Base-by-base conservation (phyloP, 2,797 vertebrate species). In the Hafferia zeledoni region DNA sequence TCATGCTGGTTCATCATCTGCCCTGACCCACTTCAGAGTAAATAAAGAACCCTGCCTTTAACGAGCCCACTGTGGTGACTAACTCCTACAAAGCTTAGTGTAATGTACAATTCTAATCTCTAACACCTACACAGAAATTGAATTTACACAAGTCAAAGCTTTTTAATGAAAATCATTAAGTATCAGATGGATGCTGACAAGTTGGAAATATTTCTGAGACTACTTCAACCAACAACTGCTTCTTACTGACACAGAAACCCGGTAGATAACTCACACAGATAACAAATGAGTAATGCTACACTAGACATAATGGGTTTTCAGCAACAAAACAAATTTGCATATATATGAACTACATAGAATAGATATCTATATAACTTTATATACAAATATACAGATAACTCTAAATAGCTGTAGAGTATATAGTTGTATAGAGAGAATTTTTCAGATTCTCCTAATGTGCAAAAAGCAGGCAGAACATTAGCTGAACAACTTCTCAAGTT, bases 121-220 rank as follows among this genome's bases (percentile, higher is more conserved):
- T 14, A 61, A 47, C 83, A 71, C 41, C 39, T 64, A 41, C 14
- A 20, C 8, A 46, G 31, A 84, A 94, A 93, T 72, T 14, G 17
- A 86, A 74, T 89, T 94, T 72, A 80, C 20, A 44, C 28, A 80
- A 92, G 79, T 37, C 47, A 50, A 67, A 84, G 80, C 11, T 46
- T 25, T 49, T 68, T 71, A 94, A 78, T 74, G 31, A 93, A 84
- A 88, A 96, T 65, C 78, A 68, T 31, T 86, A 72, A 82, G 30
- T 20, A 75, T 61, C 46, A 94, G 92, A 80, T 39, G 67, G 56
- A 78, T 35, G 44, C 19, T 35, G 1, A 71, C 18, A 82, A 68
- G 24, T 13, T 31, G 37, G 53, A 84, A 65, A 20, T n/a, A 33
- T 53, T 41, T 68, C 46, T 67, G 33, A 9, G 12, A 79, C 76